phyloP scores from a whole-genome alignment of 2,888 invertebrate genomes.

The Cantharis lateralis region DNA sequence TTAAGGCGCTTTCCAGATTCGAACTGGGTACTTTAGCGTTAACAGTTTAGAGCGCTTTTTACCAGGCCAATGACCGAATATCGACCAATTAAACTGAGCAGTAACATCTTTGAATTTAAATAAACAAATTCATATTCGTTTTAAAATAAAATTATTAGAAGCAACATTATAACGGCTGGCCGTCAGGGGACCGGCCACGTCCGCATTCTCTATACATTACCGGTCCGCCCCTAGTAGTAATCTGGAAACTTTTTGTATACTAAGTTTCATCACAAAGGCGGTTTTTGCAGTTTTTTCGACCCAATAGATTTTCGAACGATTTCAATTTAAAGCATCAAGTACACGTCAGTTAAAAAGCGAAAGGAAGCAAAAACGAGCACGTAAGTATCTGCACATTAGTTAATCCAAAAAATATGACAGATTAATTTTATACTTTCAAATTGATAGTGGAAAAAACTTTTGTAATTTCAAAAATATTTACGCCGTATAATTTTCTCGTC shows the following conservation, averaged over 20 bases:
- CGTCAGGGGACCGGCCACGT: not conserved
- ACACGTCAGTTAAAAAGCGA: conserved; percentile 1
- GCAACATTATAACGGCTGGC: too few relatives aligned
- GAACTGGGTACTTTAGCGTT: too few relatives aligned
- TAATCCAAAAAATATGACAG: not conserved
- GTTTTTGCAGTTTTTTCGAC: not conserved
- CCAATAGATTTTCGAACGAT: not conserved
- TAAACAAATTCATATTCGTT: too few relatives aligned
- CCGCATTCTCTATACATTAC: not conserved
- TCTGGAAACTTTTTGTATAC: not conserved
- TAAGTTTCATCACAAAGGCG: not conserved
- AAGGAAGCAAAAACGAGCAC: not conserved
- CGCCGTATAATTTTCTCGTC: not conserved
- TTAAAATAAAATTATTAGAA: too few relatives aligned
- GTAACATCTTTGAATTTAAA: too few relatives aligned
- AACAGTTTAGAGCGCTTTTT: too few relatives aligned
- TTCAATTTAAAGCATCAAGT: conserved; percentile 3
- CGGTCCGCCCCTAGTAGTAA: not conserved
- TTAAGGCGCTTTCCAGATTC: too few relatives aligned
- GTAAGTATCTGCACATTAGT: not conserved
- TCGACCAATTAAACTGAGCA: too few relatives aligned
- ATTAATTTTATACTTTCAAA: not conserved
- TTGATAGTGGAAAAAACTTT: not conserved
- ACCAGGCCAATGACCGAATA: too few relatives aligned
- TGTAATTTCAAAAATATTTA: not conserved